phyloP scores from a whole-genome alignment of 2,888 invertebrate species.

The Himalopsyche anomala region DNA sequence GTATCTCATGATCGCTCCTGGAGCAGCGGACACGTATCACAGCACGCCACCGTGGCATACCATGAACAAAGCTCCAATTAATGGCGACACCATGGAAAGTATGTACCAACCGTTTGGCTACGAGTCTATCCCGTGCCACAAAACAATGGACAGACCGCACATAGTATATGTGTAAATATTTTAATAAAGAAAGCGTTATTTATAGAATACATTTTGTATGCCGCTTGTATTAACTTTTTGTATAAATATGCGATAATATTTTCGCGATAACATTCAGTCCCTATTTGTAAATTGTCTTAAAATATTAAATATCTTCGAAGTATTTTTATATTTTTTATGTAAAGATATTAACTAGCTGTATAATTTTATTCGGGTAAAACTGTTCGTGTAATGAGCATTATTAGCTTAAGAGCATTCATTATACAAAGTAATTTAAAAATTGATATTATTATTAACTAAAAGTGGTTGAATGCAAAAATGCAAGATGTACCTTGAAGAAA shows the following conservation, averaged over 20 bases:
- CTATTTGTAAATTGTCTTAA: conserved; percentile 58
- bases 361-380: conserved; percentile 50
- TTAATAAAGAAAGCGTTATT: conserved; percentile 38
- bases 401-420: conserved; percentile 41
- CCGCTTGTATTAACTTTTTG: conserved; percentile 58
- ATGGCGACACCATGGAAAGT: conserved; percentile 75
- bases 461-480: conserved; percentile 43
- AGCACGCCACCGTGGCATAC: conserved; percentile 76
- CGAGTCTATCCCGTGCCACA: conserved; percentile 76
- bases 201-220: conserved; percentile 58
- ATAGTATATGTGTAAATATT: conserved; percentile 79
- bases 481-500: conserved; percentile 47
- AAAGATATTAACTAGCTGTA: conserved; percentile 58
- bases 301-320: conserved; percentile 61
- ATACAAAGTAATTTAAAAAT: conserved; percentile 46
- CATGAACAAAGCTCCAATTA: conserved; percentile 73
- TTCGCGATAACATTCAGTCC: conserved; percentile 58
- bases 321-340: conserved; percentile 66
- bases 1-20: conserved; percentile 76
- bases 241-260: conserved; percentile 58
- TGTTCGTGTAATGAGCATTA: conserved; percentile 44
- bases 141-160: conserved; percentile 78
- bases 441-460: conserved; percentile 41
- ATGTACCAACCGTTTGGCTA: conserved; percentile 77
- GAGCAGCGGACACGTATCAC: conserved; percentile 76